Conservation (phyloP, 2,797 vertebrate species). For the Liparis tanakae region DNA sequence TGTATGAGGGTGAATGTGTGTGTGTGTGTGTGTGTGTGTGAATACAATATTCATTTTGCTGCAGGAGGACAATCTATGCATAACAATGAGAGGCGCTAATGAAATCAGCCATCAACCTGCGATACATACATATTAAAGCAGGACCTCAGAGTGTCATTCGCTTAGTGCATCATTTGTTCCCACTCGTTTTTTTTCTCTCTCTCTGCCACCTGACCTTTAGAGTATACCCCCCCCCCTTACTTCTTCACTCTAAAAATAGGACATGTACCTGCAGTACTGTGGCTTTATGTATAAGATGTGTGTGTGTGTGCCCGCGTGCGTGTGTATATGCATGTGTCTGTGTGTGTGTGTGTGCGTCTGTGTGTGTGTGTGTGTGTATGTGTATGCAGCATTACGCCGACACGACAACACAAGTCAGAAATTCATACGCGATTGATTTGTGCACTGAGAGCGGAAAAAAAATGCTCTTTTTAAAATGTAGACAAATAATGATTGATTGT, state of each 20-base stretch:
- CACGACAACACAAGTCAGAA: constrained; percentile 30
- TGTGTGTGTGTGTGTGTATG: constrained; percentile 9
- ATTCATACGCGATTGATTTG: constrained; percentile 11
- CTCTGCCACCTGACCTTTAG: constrained; percentile 81
- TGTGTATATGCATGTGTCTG: not conserved
- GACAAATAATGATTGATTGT: constrained; percentile 16
- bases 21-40: constrained; percentile 73
- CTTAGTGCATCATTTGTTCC: constrained; percentile 94
- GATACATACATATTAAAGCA: constrained; percentile 99
- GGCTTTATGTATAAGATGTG: constrained; percentile 59
- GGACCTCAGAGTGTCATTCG: constrained; percentile 94
- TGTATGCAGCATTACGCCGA: constrained; percentile 12
- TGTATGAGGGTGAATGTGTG: constrained; percentile 74
- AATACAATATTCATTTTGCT: constrained; percentile 99
- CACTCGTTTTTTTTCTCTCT: constrained; percentile 81
- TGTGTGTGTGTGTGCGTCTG: no score
- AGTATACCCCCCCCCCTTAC: constrained; percentile 50
- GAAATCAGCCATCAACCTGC: constrained; percentile 99
- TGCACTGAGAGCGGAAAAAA: not conserved
- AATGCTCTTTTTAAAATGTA: not conserved
- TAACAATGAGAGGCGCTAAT: constrained; percentile 99
- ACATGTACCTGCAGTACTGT: constrained; percentile 70
- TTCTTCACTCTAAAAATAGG: constrained; percentile 74
- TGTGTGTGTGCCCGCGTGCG: constrained; percentile 18
- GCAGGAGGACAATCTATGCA: constrained; percentile 99